These are phyloP conservation scores for Charanyca ferruginea DNA, from an alignment of 2,888 invertebrate species.

Conservation along the genomic window DNA sequence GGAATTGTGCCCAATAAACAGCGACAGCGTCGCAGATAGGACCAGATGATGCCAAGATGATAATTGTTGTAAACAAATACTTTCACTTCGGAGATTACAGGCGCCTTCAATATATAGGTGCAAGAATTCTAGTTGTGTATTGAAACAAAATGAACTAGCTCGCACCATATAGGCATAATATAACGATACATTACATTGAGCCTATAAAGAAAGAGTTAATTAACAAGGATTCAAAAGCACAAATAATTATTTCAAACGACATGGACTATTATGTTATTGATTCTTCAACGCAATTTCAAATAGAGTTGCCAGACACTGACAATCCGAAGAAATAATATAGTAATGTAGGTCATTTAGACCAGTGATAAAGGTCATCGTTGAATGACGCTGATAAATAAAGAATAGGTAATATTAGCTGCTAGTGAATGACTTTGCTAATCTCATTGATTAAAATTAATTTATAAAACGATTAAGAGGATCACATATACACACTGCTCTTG, in stretches of 20 bases:
- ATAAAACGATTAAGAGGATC: constrained; percentile 6
- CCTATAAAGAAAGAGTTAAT: background rate
- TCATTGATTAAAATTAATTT: constrained; percentile 24
- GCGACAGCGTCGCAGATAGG: constrained; percentile 6
- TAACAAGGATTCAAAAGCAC: background rate
- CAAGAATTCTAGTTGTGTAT: background rate
- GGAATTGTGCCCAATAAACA: constrained; percentile 31
- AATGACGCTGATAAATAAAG: constrained; percentile 27
- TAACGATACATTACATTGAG: too few relatives aligned
- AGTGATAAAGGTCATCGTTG: constrained; percentile 14
- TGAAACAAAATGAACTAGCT: background rate
- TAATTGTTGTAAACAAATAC: constrained; percentile 39
- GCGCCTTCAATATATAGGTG: background rate
- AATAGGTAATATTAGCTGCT: constrained; percentile 9
- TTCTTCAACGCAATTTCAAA: background rate
- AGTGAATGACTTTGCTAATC: constrained; percentile 4
- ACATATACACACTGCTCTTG: constrained; percentile 12
- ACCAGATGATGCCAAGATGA: constrained; percentile 30
- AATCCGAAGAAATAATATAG: constrained; percentile 9
- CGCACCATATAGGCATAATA: background rate
- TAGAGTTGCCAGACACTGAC: background rate
- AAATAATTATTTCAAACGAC: background rate
- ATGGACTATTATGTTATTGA: background rate
- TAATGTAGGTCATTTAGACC: constrained; percentile 23
- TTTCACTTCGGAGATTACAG: constrained; percentile 18